These are phyloP conservation scores for Silvanus unidentatus DNA, from an alignment of 2,888 invertebrate species.

Conservation along the genomic window DNA sequence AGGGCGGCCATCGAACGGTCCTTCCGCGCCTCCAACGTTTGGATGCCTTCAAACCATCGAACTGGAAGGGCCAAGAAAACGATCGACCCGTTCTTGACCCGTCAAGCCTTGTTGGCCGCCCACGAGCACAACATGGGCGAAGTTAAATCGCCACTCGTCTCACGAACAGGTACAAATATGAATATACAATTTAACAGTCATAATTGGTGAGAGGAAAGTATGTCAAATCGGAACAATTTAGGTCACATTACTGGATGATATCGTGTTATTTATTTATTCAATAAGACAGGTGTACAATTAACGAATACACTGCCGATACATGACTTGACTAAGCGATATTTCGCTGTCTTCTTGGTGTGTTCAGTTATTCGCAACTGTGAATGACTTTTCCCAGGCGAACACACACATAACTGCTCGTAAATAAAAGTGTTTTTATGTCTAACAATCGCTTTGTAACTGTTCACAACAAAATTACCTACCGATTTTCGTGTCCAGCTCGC, in stretches of 20 bases:
- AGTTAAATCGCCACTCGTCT: conserved; percentile 30
- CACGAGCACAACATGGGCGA: conserved; percentile 50
- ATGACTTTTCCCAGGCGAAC: background rate
- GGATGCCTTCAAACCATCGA: conserved; percentile 53
- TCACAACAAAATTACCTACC: too few species aligned
- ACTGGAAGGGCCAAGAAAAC: conserved; percentile 58
- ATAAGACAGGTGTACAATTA: too few species aligned
- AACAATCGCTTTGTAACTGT: too few species aligned
- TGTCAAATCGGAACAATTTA: background rate
- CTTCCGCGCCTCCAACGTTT: conserved; percentile 57
- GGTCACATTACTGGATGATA: too few species aligned
- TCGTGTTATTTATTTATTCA: too few species aligned
- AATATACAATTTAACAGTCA: background rate
- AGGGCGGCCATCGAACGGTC: conserved; percentile 73
- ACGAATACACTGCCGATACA: background rate
- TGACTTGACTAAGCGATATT: conserved; percentile 1
- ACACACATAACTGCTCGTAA: too few species aligned
- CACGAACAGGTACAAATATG: conserved; percentile 45
- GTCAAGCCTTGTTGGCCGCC: conserved; percentile 61
- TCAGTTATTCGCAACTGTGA: conserved; percentile 3
- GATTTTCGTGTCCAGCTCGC: conserved; percentile 33
- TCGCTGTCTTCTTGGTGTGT: background rate
- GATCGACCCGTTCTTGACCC: conserved; percentile 69
- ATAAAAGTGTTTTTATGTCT: too few species aligned
- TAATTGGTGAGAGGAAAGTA: background rate